Conservation (phyloP, 1,140 invertebrate species). For the Melanaphis sacchari region DNA sequence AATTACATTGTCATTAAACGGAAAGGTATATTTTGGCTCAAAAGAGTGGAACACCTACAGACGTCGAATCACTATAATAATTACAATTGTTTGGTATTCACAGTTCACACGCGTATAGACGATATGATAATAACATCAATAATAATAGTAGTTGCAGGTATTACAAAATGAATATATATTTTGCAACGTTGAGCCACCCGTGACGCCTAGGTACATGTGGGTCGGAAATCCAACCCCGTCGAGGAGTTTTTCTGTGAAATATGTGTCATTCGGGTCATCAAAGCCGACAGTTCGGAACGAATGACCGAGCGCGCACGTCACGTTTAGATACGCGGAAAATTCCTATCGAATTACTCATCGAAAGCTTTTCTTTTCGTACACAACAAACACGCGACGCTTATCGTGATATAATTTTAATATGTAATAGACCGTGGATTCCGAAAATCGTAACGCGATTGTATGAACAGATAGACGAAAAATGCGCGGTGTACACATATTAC, state of each 20-base stretch:
- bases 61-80: no score
- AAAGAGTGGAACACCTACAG: no score
- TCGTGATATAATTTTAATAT: background rate
- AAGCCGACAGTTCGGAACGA: conserved; percentile 22
- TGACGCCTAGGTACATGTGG: background rate
- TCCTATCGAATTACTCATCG: conserved; percentile 44
- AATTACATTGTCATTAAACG: no score
- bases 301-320: background rate
- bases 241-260: conserved; percentile 30
- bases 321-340: background rate
- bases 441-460: background rate
- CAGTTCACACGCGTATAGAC: background rate
- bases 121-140: background rate
- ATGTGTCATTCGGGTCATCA: conserved; percentile 48
- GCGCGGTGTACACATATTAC: background rate
- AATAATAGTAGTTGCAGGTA: background rate
- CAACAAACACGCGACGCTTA: background rate
- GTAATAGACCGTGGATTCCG: background rate
- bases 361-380: conserved; percentile 23
- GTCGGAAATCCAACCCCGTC: background rate
- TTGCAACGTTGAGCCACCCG: background rate
- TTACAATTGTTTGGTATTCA: no score
- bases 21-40: no score
- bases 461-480: background rate
- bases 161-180: background rate